phyloP scores from a whole-genome alignment of 1,140 invertebrate species.

The Antheraea pernyi region DNA sequence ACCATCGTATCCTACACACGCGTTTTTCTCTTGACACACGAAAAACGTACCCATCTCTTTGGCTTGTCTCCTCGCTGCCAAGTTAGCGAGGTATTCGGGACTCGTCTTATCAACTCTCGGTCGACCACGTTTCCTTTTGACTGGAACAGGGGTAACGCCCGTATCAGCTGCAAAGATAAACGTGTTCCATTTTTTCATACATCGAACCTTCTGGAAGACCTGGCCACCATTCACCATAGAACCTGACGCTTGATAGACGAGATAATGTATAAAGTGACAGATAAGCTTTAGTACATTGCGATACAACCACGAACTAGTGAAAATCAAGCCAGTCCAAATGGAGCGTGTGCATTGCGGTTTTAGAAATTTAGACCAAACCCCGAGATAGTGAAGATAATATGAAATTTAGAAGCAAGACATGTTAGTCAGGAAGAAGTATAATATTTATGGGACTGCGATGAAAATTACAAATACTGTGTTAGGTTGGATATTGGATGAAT shows the following conservation, averaged over 20 bases:
- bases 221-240: not conserved
- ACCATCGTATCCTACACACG: not conserved
- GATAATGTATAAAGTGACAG: no score
- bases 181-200: not conserved
- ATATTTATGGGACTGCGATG: no score
- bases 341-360: no score
- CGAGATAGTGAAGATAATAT: no score
- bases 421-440: no score
- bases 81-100: conserved; percentile 55
- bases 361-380: no score
- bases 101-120: conserved; percentile 60
- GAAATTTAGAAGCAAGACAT: no score
- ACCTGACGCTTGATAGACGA: not conserved
- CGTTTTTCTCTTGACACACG: not conserved
- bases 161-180: conserved; percentile 32
- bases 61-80: conserved; percentile 55
- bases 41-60: conserved; percentile 50
- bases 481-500: no score
- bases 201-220: not conserved
- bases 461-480: no score
- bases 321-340: no score
- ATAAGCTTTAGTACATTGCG: no score
- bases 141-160: conserved; percentile 39
- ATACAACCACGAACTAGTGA: no score
- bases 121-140: conserved; percentile 58